A percentile compares a stretch with the other conserved stretches of the same genome.
Conservation (phyloP, 2,797 vertebrate genomes). For the Pseudochirops corinnae region DNA sequence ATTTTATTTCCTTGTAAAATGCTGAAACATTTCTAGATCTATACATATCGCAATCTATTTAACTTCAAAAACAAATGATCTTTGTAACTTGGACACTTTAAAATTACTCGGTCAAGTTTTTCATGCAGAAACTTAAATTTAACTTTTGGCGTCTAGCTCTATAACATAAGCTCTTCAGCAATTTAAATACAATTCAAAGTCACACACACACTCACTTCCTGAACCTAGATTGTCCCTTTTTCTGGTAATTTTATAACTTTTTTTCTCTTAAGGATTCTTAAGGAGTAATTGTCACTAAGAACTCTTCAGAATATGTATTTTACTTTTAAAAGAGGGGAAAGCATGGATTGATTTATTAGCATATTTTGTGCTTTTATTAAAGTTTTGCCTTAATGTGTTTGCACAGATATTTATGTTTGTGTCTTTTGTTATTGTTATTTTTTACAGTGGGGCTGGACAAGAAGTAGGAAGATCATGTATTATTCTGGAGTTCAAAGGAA, state of each 20-base stretch:
- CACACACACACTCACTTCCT: neutral
- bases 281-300: neutral
- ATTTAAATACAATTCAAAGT: neutral
- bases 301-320: neutral
- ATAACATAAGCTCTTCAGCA: neutral
- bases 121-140: neutral
- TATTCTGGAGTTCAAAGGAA: slow-evolving; percentile 97
- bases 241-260: neutral
- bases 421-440: slow-evolving; percentile 54
- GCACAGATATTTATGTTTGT: neutral
- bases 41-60: neutral
- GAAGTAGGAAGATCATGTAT: slow-evolving; percentile 98
- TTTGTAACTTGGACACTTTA: neutral
- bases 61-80: neutral
- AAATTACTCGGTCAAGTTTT: neutral
- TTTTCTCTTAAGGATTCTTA: neutral
- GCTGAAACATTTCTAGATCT: neutral
- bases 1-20: neutral
- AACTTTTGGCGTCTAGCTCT: neutral
- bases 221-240: neutral
- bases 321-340: neutral
- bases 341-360: neutral
- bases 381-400: neutral
- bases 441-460: slow-evolving; percentile 94
- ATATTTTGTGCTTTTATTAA: neutral